phyloP scores from a whole-genome alignment of 2,888 invertebrate genomes.

The Protophormia terraenovae region DNA sequence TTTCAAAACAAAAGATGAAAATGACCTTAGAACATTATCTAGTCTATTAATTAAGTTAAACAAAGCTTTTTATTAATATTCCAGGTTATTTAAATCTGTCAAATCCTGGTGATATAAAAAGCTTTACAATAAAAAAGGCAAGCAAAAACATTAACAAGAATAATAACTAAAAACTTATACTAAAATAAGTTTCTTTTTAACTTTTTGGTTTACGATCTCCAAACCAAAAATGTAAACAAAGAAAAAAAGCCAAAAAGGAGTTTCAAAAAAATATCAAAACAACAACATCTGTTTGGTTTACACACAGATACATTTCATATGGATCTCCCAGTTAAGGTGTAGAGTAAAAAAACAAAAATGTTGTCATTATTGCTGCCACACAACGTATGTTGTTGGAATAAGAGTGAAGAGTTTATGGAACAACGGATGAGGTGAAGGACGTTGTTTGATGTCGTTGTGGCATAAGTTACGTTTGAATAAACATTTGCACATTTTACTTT shows the following conservation, averaged over 20 bases:
- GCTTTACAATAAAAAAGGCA: not conserved
- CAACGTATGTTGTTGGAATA: constrained; percentile 4
- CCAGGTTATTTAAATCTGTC: no score
- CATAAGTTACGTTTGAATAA: constrained; percentile 39
- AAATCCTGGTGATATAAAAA: not conserved
- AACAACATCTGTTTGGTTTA: constrained; percentile 52
- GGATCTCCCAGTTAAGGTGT: not conserved
- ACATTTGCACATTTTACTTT: constrained; percentile 37
- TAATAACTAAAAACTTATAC: not conserved
- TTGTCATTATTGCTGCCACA: not conserved
- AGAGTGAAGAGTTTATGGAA: not conserved
- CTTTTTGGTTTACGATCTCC: constrained; percentile 3
- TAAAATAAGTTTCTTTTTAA: not conserved
- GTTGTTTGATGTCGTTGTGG: constrained; percentile 46
- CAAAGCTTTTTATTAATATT: no score
- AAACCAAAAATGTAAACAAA: not conserved
- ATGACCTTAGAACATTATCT: no score
- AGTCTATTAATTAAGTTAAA: no score
- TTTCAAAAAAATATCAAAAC: constrained; percentile 4
- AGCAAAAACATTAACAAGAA: no score
- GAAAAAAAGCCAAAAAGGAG: not conserved
- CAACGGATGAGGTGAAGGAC: constrained; percentile 67
- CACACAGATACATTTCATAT: constrained; percentile 43
- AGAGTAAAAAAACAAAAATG: not conserved
- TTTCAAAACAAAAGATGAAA: no score